Evolutionary conservation across 2,888 invertebrate genomes (phyloP), one percentile per base, ranked within the genome.

Genomic region (Tillus elongatus): DNA sequence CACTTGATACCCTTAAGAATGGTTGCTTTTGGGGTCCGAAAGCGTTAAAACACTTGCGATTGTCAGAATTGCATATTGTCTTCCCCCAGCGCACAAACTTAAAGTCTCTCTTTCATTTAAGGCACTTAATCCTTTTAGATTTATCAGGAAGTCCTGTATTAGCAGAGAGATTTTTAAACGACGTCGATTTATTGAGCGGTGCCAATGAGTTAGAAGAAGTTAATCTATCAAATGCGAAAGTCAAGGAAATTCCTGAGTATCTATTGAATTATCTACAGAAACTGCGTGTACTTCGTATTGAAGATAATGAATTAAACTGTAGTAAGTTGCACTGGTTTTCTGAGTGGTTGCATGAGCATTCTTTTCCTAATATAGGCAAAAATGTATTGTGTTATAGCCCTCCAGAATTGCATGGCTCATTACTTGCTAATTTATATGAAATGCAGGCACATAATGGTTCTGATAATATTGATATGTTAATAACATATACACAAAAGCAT

Each of bases 291-390:
- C 61, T 87, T 32, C 71, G 78, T 49, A 60, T 88, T 38, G 73
- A 74, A 37, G 81, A 78, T 3, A 88, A 88, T 59, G 70, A 73
- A 13, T 74, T 85, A 64, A 77, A 80, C 53, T 88, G 87, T 59
- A 74, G 70, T 31, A 70, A 74, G 15, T 68, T 79, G 41, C 63
- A 74, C 43, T 81, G 79, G 80, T 55, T 80, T 1, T 75, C 73
- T 15, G 71, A 74, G 41, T 85, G 84, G 84, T 72, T 84, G 67
- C 69, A 68, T 26, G 61, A 67, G 14, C 70, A 71, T 42, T 60
- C 66, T 16, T 66, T 69, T 16, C 52, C 56, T 1, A 58, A 63
- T 37, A 61, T 62, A 37, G 44, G 53, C 26, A 51, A 60, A 39
- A n/a, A n/a, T n/a, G 61, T 71, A 11, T 45, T 54, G 6, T 75